Conservation (phyloP, 2,797 vertebrate species). For the Tolypeutes matacus region DNA sequence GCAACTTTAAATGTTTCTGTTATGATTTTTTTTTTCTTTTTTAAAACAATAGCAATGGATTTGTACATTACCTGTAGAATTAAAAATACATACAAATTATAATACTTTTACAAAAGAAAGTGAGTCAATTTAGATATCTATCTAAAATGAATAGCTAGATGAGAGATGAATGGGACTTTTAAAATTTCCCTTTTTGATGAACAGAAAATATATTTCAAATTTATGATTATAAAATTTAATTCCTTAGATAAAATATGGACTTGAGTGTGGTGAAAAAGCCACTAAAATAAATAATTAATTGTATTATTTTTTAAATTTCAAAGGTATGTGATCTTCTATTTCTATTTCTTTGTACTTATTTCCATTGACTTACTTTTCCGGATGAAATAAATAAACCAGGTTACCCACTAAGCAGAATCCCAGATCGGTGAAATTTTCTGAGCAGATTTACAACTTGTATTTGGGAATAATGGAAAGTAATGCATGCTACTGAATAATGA, state of each 20-base stretch:
- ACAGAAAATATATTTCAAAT: constrained; percentile 24
- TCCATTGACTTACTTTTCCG: constrained; percentile 1
- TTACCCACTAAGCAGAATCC: constrained; percentile 14
- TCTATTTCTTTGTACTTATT: constrained; percentile 49
- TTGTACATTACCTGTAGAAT: constrained; percentile 18
- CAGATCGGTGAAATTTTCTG: constrained; percentile 27
- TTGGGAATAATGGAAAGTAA: constrained; percentile 59
- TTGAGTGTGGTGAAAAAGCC: neutral
- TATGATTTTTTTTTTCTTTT: neutral
- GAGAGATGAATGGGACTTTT: neutral
- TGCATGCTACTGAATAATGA: constrained; percentile 56
- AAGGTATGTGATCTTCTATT: constrained; percentile 8
- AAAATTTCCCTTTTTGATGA: neutral
- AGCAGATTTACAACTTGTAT: constrained; percentile 25
- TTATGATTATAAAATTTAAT: constrained; percentile 51
- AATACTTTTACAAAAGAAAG: neutral
- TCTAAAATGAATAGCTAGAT: constrained; percentile 8
- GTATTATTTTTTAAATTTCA: constrained; percentile 52
- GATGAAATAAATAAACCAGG: constrained; percentile 38
- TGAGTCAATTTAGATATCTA: constrained; percentile 17
- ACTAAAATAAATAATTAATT: constrained; percentile 51
- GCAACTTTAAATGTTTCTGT: neutral
- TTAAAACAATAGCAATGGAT: neutral
- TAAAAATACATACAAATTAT: constrained; percentile 29
- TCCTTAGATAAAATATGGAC: neutral